Evolutionary conservation across 2,113 vertebrate genomes (phyloP).

Genomic region (Hemiscyllium ocellatum): DNA sequence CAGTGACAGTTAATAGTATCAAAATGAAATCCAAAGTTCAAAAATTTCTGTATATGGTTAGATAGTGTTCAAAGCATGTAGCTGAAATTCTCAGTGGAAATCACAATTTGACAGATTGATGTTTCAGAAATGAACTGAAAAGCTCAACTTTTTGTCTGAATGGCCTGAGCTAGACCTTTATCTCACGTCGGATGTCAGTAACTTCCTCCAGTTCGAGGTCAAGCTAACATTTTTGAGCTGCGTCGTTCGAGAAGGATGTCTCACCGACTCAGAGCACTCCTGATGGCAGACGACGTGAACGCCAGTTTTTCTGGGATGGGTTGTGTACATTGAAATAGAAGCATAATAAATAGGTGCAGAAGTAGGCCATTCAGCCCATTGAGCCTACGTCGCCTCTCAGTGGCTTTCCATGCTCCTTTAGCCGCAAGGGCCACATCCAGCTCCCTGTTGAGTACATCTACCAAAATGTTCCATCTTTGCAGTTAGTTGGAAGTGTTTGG

Average conservation of each 20-base stretch:
- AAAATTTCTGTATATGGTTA: not conserved
- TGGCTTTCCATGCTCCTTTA: no score
- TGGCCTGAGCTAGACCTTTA: not conserved
- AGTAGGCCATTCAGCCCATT: no score
- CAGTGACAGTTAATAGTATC: not conserved
- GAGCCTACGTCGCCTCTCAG: no score
- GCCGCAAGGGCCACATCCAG: no score
- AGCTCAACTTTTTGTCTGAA: not conserved
- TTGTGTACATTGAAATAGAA: no score
- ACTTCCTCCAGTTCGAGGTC: not conserved
- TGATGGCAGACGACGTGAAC: not conserved
- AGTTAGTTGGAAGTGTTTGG: no score
- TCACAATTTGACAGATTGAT: not conserved
- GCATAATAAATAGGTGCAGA: no score
- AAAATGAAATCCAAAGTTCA: not conserved
- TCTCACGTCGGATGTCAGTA: not conserved
- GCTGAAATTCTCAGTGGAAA: not conserved
- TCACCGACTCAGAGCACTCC: not conserved
- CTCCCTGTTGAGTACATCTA: no score
- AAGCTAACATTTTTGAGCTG: not conserved
- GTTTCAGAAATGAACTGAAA: not conserved
- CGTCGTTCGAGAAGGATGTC: not conserved
- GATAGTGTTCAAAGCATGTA: not conserved
- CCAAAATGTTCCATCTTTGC: no score
- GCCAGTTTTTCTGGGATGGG: no score